These are phyloP conservation scores for Cryptotermes secundus DNA, from an alignment of 1,140 invertebrate genomes.

Conservation along the genomic window DNA sequence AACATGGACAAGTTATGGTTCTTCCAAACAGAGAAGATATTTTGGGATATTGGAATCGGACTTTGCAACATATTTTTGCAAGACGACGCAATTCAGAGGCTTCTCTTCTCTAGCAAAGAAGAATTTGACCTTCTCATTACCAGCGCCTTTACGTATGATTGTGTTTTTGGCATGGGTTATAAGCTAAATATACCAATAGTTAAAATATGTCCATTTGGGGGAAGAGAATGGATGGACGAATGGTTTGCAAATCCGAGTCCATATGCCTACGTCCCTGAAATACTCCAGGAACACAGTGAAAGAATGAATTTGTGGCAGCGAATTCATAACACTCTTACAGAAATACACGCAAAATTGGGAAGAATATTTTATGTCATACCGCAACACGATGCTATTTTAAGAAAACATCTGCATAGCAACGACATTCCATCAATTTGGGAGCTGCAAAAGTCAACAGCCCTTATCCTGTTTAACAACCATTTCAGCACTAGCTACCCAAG, in stretches of 20 bases:
- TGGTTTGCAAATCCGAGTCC: conserved; percentile 35
- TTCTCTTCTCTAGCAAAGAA: not conserved
- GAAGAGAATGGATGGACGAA: not conserved
- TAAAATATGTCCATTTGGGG: not conserved
- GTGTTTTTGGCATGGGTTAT: not conserved
- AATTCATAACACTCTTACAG: not conserved
- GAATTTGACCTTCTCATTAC: not conserved
- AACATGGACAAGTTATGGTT: not conserved
- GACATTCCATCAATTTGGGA: too few species aligned
- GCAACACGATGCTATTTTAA: too few species aligned
- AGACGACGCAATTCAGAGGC: not conserved
- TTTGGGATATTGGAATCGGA: not conserved
- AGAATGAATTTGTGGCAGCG: conserved; percentile 4
- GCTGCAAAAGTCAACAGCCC: too few species aligned
- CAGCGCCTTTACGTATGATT: not conserved
- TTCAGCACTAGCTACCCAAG: conserved; percentile 29
- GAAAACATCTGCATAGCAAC: too few species aligned
- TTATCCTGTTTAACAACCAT: too few species aligned
- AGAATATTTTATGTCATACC: too few species aligned
- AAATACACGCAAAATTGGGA: too few species aligned
- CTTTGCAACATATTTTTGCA: not conserved
- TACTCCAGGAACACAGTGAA: conserved; percentile 38
- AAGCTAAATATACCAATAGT: not conserved
- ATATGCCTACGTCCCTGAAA: conserved; percentile 38
- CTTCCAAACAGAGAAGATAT: not conserved